Percentiles rank a stretch among this genome's conserved stretches.
These are phyloP conservation scores for Carlito syrichta DNA, from an alignment of 2,113 vertebrate genomes.

Conservation along the genomic window DNA sequence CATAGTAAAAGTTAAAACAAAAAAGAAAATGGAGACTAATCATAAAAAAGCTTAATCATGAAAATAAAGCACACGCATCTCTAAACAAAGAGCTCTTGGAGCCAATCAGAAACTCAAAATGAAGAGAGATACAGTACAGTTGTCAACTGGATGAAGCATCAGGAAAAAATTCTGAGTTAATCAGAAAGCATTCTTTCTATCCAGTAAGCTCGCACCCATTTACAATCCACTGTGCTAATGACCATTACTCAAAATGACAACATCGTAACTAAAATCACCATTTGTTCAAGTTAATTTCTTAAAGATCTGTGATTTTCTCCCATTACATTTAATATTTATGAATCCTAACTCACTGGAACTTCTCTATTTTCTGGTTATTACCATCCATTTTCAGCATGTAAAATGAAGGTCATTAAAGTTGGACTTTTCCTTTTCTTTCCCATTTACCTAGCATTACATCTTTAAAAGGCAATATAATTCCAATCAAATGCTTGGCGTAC, in stretches of 20 bases:
- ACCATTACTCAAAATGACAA: constrained; percentile 71
- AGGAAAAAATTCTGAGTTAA: constrained; percentile 65
- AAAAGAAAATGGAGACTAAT: constrained; percentile 75
- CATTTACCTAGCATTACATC: constrained; percentile 37
- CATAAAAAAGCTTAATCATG: constrained; percentile 74
- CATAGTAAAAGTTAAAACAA: constrained; percentile 74
- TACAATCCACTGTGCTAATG: constrained; percentile 68
- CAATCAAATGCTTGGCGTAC: constrained; percentile 46
- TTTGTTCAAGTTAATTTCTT: constrained; percentile 79
- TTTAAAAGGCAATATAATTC: constrained; percentile 64
- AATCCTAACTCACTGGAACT: constrained; percentile 70
- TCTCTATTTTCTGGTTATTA: constrained; percentile 75
- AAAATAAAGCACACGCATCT: constrained; percentile 63
- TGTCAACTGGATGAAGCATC: constrained; percentile 62
- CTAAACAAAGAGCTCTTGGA: constrained; percentile 67
- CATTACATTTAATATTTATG: constrained; percentile 78
- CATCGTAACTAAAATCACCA: constrained; percentile 75
- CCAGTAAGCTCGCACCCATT: constrained; percentile 65
- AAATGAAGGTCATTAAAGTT: constrained; percentile 68
- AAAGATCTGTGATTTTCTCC: constrained; percentile 80
- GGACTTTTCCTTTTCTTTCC: constrained; percentile 53
- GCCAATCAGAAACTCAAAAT: constrained; percentile 62
- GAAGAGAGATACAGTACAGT: constrained; percentile 56
- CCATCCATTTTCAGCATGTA: constrained; percentile 64
- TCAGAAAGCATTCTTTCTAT: constrained; percentile 74